Percentiles rank a stretch among this genome's conserved stretches.
phyloP scores from a whole-genome alignment of 2,797 vertebrate genomes.

The Thripadectes ignobilis region DNA sequence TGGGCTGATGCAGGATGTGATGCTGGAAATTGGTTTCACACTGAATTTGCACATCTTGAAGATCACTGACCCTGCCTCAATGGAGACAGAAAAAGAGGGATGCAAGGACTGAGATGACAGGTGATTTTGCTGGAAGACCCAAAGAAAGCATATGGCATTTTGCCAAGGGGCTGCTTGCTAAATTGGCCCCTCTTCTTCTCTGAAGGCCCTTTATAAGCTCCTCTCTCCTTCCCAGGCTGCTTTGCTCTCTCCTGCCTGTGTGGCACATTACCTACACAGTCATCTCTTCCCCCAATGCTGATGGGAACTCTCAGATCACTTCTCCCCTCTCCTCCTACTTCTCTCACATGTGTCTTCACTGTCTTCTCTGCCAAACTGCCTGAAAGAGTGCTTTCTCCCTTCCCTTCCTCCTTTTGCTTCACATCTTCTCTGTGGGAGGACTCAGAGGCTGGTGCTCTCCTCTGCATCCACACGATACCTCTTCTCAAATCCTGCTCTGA shows the following conservation, averaged over 20 bases:
- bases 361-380: not conserved
- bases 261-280: not conserved
- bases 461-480: not conserved
- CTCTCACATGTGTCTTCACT: not conserved
- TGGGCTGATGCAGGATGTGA: not conserved
- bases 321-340: slow-evolving; percentile 13
- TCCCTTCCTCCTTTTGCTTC: not conserved
- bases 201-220: not conserved
- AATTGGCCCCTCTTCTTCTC: rapidly evolving
- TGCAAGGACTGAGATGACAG: not conserved
- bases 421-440: slow-evolving; percentile 29
- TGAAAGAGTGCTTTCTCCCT: not conserved
- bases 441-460: not conserved
- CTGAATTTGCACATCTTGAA: not conserved
- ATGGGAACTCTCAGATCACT: slow-evolving; percentile 4
- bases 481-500: not conserved
- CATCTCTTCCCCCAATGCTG: not conserved
- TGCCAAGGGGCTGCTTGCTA: not conserved
- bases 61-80: not conserved
- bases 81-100: not conserved
- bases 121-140: not conserved
- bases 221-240: not conserved
- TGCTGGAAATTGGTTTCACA: not conserved
- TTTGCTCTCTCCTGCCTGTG: not conserved
- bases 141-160: not conserved